A percentile compares a stretch with the other conserved stretches of the same genome.
These are phyloP conservation scores for Dasyornis broadbenti DNA, from an alignment of 2,113 vertebrate species.

Conservation along the genomic window DNA sequence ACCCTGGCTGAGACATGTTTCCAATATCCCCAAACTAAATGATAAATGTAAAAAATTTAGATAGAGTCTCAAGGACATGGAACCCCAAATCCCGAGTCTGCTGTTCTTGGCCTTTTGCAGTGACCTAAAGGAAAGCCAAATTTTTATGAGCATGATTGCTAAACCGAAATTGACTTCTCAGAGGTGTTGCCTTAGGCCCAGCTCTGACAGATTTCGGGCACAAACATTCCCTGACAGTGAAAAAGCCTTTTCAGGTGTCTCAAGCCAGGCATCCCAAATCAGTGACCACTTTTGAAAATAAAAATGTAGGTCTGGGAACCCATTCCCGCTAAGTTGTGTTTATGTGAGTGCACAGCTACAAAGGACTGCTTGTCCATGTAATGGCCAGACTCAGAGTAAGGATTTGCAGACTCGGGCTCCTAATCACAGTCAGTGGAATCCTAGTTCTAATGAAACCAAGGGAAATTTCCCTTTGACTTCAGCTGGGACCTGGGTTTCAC, in stretches of 20 bases:
- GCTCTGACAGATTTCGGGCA: not conserved
- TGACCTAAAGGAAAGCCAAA: not conserved
- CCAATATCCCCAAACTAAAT: not conserved
- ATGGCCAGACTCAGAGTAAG: conserved; percentile 10
- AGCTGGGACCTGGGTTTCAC: conserved; percentile 1
- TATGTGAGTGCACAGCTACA: not conserved
- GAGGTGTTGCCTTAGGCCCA: not conserved
- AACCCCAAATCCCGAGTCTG: not conserved
- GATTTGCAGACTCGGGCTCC: conserved; percentile 22
- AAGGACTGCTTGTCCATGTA: conserved; percentile 25
- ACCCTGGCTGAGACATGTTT: not conserved
- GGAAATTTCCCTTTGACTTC: conserved; percentile 50
- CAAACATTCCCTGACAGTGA: not conserved
- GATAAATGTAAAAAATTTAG: not conserved
- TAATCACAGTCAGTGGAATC: conserved; percentile 6
- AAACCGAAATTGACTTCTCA: not conserved
- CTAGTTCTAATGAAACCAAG: conserved; percentile 15
- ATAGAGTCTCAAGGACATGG: not conserved
- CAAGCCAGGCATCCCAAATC: conserved; percentile 39
- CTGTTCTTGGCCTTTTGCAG: not conserved
- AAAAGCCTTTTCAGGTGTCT: conserved; percentile 59
- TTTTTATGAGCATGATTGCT: not conserved
- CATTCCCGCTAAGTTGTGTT: conserved; percentile 20
- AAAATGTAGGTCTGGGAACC: conserved; percentile 19
- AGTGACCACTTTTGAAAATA: conserved; percentile 45